phyloP scores from a whole-genome alignment of 2,888 invertebrate species.

The Sarcophaga caerulescens region DNA sequence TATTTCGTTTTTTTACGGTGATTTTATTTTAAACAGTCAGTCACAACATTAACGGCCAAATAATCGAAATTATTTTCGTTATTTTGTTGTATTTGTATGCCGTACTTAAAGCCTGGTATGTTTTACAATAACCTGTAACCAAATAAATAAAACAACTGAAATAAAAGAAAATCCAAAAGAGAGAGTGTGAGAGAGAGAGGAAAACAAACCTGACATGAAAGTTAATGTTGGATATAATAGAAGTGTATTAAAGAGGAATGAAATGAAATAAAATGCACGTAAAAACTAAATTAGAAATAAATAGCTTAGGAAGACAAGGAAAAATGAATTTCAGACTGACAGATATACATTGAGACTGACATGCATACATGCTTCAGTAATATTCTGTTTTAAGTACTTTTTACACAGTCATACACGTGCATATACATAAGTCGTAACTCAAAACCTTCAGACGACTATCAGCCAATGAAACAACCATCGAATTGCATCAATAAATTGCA shows the following conservation, averaged over 20 bases:
- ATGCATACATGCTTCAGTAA: not conserved
- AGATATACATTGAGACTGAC: not conserved
- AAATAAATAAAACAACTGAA: not conserved
- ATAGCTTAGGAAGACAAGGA: constrained; percentile 30
- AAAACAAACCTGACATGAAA: not conserved
- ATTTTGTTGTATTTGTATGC: constrained; percentile 32
- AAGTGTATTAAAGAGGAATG: not conserved
- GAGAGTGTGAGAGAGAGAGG: not conserved
- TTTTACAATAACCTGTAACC: not conserved
- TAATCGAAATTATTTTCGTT: not conserved
- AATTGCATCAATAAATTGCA: not conserved
- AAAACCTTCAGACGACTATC: not conserved
- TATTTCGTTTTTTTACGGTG: not conserved
- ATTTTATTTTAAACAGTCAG: not conserved
- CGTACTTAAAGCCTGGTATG: constrained; percentile 10
- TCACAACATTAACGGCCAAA: not conserved
- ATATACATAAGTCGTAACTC: not conserved
- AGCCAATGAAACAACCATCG: not conserved
- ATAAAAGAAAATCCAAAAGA: not conserved
- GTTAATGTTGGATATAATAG: not conserved
- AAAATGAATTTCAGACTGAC: not conserved
- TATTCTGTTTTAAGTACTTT: constrained; percentile 2
- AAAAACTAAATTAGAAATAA: constrained; percentile 57
- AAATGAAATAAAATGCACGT: constrained; percentile 35
- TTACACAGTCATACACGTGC: not conserved